phyloP scores from a whole-genome alignment of 2,797 vertebrate species.

The Echiichthys vipera region DNA sequence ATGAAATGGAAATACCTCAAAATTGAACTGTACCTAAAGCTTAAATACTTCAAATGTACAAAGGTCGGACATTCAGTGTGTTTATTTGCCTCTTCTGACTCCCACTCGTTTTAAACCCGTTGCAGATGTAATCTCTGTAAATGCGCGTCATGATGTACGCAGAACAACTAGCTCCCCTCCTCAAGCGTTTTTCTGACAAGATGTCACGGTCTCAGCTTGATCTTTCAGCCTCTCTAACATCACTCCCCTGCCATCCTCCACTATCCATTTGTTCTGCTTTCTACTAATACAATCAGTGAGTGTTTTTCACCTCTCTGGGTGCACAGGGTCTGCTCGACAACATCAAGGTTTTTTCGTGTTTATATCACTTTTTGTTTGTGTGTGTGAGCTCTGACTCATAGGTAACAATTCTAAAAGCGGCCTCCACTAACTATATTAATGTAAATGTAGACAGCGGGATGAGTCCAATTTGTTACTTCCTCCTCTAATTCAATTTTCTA shows the following conservation, averaged over 20 bases:
- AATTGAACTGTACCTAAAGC: background rate
- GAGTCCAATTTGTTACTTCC: constrained; percentile 66
- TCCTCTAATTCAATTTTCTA: constrained; percentile 73
- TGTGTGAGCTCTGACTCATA: constrained; percentile 49
- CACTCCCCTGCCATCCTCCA: background rate
- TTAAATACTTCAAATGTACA: background rate
- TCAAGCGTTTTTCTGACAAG: constrained; percentile 46
- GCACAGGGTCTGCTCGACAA: constrained; percentile 6
- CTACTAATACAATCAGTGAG: constrained; percentile 31
- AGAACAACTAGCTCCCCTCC: constrained; percentile 17
- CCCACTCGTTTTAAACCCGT: constrained; percentile 21
- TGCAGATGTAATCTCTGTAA: constrained; percentile 21
- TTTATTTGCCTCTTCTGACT: background rate
- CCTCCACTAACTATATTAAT: constrained; percentile 55
- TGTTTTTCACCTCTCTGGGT: constrained; percentile 35
- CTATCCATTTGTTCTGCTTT: constrained; percentile 14
- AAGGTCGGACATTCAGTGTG: background rate
- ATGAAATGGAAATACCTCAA: background rate
- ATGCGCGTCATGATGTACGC: constrained; percentile 22
- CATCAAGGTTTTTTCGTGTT: constrained; percentile 20
- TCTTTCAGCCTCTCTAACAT: constrained; percentile 53
- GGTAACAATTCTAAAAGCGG: constrained; percentile 50
- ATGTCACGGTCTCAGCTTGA: constrained; percentile 47
- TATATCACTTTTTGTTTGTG: background rate
- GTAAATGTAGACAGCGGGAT: constrained; percentile 59